Evolutionary conservation across 1,140 invertebrate species (phyloP).

Genomic region (Penaeus indicus): DNA sequence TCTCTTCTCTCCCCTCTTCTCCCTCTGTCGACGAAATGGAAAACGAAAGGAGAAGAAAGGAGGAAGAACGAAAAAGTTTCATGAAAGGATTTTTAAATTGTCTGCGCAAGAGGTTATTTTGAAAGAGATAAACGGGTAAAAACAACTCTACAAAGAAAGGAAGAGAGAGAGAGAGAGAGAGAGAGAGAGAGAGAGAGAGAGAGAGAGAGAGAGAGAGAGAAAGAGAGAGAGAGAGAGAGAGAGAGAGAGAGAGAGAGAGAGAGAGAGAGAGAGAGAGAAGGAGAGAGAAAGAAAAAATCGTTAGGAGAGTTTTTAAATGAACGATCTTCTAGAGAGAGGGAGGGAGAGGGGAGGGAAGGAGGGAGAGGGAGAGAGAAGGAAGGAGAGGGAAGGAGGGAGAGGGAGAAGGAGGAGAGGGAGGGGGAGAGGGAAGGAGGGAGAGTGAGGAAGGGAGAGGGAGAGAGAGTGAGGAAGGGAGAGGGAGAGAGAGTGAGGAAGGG

Average conservation of each 20-base stretch:
- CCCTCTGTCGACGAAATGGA: no score
- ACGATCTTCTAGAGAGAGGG: background rate
- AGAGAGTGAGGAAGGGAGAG: background rate
- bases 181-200: background rate
- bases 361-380: background rate
- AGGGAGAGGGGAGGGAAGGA: background rate
- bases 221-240: background rate
- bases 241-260: background rate
- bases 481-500: background rate
- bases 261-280: background rate
- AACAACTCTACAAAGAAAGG: no score
- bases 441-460: background rate
- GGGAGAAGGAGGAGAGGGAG: conserved; percentile 8
- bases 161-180: background rate
- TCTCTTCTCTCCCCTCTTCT: no score
- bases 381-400: conserved; percentile 9
- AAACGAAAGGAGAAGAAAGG: no score
- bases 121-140: no score
- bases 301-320: background rate
- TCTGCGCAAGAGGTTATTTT: no score
- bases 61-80: no score
- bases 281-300: background rate
- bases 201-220: conserved; percentile 1
- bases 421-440: background rate
- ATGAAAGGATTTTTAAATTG: no score